phyloP scores from a whole-genome alignment of 2,888 invertebrate species.

The Synanthedon vespiformis region DNA sequence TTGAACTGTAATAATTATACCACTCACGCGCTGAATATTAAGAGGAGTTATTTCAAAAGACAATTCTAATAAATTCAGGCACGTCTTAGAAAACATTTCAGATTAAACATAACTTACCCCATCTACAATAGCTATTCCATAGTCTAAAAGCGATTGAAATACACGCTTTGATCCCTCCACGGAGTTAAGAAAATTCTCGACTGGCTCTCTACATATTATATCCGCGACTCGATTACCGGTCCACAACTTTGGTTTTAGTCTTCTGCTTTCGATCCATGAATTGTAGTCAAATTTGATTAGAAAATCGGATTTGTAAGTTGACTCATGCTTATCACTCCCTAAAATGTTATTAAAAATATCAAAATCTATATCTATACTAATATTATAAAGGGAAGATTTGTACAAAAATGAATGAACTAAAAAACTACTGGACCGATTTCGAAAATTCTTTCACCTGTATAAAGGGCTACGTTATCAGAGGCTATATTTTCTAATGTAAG shows the following conservation, averaged over 20 bases:
- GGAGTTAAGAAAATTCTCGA: slow-evolving; percentile 57
- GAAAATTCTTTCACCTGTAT: too few relatives aligned
- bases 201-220: slow-evolving; percentile 42
- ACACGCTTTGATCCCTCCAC: slow-evolving; percentile 49
- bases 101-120: slow-evolving; percentile 24
- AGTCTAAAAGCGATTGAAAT: slow-evolving; percentile 61
- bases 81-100: too few relatives aligned
- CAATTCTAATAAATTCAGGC: too few relatives aligned
- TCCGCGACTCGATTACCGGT: slow-evolving; percentile 41
- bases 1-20: too few relatives aligned
- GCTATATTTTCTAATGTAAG: neutral
- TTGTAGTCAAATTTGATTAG: slow-evolving; percentile 41
- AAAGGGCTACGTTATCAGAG: too few relatives aligned
- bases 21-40: too few relatives aligned
- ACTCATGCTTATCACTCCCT: slow-evolving; percentile 73
- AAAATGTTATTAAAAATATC: slow-evolving; percentile 11
- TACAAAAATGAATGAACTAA: too few relatives aligned
- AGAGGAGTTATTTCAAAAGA: too few relatives aligned
- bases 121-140: slow-evolving; percentile 63
- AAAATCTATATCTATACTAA: too few relatives aligned
- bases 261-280: slow-evolving; percentile 35
- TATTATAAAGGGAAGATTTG: too few relatives aligned
- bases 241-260: slow-evolving; percentile 53
- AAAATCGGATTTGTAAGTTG: slow-evolving; percentile 59
- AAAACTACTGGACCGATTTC: too few relatives aligned